Evolutionary conservation across 2,888 invertebrate species (phyloP).

Genomic region (Bombylius discolor): DNA sequence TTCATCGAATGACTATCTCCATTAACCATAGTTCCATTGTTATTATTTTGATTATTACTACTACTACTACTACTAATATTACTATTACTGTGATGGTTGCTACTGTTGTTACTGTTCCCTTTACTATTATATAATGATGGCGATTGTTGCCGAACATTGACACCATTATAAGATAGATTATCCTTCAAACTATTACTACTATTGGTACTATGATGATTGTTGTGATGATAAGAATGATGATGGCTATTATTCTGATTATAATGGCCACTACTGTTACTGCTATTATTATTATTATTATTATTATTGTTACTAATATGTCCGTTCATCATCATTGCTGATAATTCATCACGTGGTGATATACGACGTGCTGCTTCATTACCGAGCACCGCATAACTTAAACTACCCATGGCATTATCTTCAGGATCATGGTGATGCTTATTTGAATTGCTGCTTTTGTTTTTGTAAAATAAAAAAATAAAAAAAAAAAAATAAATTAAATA

Average conservation of each 20-base stretch:
- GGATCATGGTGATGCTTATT: conserved; percentile 19
- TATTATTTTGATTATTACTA: conserved; percentile 8
- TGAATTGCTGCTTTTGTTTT: conserved; percentile 4
- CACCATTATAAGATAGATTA: background rate
- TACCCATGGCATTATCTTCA: conserved; percentile 24
- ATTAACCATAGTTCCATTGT: background rate
- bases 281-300: conserved; percentile 15
- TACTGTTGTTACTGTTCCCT: background rate
- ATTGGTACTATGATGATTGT: conserved; percentile 17
- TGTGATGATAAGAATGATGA: conserved; percentile 4
- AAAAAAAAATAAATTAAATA: background rate
- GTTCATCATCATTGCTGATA: background rate
- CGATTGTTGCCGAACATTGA: background rate
- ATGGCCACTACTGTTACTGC: conserved; percentile 15
- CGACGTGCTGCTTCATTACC: conserved; percentile 21
- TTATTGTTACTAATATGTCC: conserved; percentile 8
- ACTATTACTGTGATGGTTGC: conserved; percentile 15
- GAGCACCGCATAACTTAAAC: conserved; percentile 32
- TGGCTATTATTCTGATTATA: conserved; percentile 4
- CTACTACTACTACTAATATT: conserved; percentile 13
- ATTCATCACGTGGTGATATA: conserved; percentile 11
- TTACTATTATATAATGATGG: background rate
- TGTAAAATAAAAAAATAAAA: background rate
- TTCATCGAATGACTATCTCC: background rate
- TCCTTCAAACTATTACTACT: conserved; percentile 12